Percentiles rank a stretch among this genome's conserved stretches.
Evolutionary conservation across 2,888 invertebrate genomes (phyloP).

Genomic region (Cryptus viduatorius): DNA sequence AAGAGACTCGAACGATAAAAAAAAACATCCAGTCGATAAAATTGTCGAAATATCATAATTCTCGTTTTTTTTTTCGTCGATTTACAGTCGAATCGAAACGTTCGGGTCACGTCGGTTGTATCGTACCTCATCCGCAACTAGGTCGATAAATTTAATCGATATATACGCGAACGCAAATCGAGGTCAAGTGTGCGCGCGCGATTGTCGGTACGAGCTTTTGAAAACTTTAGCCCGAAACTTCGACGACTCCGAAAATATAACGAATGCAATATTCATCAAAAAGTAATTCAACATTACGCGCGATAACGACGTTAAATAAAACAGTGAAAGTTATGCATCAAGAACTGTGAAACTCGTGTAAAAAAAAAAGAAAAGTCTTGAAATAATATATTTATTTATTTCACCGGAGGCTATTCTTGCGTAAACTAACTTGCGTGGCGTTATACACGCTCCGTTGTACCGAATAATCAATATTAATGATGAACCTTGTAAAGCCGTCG

Average conservation of each 20-base stretch:
- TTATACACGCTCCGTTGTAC: constrained; percentile 24
- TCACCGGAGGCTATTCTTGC: neutral
- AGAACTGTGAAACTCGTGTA: constrained; percentile 18
- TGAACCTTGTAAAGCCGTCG: constrained; percentile 2
- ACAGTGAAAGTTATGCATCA: constrained; percentile 19
- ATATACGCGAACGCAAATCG: constrained; percentile 11
- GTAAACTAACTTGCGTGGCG: neutral
- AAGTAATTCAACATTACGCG: neutral
- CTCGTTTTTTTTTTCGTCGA: neutral
- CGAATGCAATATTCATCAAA: neutral
- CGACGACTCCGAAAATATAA: neutral
- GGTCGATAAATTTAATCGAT: constrained; percentile 66
- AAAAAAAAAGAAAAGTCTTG: neutral
- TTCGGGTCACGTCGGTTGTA: constrained; percentile 20
- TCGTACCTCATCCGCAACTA: constrained; percentile 39
- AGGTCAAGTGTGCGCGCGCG: constrained; percentile 59
- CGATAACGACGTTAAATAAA: neutral
- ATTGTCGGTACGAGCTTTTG: constrained; percentile 50
- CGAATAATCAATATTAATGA: constrained; percentile 43
- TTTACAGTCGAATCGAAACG: neutral
- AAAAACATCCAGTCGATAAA: neutral
- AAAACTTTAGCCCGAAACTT: constrained; percentile 30
- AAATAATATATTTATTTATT: neutral
- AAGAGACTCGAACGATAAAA: constrained; percentile 10
- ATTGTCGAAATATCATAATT: neutral